A percentile compares a stretch with the other conserved stretches of the same genome.
Evolutionary conservation across 2,113 vertebrate species (phyloP).

Genomic region (Anhinga anhinga): DNA sequence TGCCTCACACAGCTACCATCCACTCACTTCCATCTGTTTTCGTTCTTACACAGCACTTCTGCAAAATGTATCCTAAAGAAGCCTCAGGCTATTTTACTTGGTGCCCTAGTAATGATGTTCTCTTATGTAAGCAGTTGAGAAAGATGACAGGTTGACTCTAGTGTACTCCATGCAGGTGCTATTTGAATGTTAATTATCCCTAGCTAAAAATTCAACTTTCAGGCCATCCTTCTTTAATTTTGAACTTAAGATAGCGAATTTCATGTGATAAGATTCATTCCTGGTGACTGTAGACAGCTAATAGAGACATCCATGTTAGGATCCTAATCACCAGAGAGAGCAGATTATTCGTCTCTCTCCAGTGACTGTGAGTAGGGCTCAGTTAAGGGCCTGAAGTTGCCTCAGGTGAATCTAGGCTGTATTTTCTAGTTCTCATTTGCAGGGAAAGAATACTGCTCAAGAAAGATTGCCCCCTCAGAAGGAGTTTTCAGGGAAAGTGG

Average conservation of each 20-base stretch:
- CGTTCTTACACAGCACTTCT: background rate
- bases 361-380: background rate
- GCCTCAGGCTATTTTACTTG: constrained; percentile 6
- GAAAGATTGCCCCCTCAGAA: background rate
- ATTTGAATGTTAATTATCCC: constrained; percentile 39
- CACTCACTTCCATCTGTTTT: background rate
- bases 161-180: background rate
- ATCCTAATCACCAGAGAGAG: background rate
- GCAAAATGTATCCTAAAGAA: background rate
- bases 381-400: background rate
- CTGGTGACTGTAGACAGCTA: background rate
- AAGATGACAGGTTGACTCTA: constrained; percentile 42
- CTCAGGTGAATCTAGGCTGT: background rate
- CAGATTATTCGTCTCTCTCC: background rate
- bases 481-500: background rate
- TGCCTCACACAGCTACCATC: background rate
- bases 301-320: background rate
- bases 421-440: background rate
- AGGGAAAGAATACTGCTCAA: background rate
- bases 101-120: constrained; percentile 23
- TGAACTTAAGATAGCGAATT: background rate
- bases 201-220: constrained; percentile 1
- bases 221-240: background rate
- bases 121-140: background rate
- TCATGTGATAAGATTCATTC: background rate